Percentiles rank a stretch among this genome's conserved stretches.
These are phyloP conservation scores for Stictonetta naevosa DNA, from an alignment of 2,113 vertebrate species.

Conservation along the genomic window DNA sequence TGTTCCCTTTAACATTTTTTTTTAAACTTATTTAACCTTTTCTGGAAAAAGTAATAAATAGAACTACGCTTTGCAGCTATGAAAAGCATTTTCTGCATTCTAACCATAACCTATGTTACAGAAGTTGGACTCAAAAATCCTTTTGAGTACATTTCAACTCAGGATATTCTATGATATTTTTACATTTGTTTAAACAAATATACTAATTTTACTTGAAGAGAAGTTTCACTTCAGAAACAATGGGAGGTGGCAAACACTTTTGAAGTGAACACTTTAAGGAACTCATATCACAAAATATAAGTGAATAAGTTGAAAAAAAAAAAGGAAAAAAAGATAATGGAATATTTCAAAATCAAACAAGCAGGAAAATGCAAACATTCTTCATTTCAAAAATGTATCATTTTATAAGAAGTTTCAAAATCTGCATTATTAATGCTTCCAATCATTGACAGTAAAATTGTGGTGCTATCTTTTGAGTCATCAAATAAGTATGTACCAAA, in stretches of 20 bases:
- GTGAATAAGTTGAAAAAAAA: background rate
- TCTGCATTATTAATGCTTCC: background rate
- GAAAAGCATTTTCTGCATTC: background rate
- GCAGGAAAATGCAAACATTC: background rate
- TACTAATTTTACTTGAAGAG: background rate
- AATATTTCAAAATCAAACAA: background rate
- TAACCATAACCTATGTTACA: background rate
- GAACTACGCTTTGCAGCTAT: background rate
- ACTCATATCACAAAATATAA: background rate
- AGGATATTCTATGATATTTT: background rate
- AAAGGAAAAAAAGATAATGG: background rate
- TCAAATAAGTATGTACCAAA: background rate
- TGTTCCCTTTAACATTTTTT: background rate
- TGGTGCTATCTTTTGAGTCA: background rate
- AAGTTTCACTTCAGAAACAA: background rate
- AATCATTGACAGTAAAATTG: background rate
- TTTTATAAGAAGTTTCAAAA: background rate
- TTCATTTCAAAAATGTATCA: background rate
- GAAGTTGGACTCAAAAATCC: background rate
- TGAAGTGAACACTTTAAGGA: background rate
- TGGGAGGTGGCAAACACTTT: background rate
- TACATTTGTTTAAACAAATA: background rate
- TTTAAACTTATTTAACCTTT: background rate
- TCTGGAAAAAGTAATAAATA: background rate
- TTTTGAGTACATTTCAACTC: background rate